Conservation (phyloP, 2,888 invertebrate species). For the Thymelicus acteon region DNA sequence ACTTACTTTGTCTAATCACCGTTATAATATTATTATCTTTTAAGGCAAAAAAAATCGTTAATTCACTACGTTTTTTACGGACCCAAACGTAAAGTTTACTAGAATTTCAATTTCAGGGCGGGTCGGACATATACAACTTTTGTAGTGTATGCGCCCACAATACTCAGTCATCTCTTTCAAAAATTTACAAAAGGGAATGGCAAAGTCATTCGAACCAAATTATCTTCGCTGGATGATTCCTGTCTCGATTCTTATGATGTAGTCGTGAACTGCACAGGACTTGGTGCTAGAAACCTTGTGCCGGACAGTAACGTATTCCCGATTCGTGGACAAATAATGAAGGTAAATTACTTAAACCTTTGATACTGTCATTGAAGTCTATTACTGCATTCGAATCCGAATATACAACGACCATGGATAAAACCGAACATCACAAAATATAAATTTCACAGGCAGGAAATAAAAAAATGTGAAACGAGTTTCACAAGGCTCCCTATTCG, state of each 20-base stretch:
- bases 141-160: conserved; percentile 86
- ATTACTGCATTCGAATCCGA: background rate
- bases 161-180: conserved; percentile 88
- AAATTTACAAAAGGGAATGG: conserved; percentile 87
- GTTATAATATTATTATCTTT: too few species aligned
- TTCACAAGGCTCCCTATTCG: background rate
- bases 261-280: conserved; percentile 92
- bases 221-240: conserved; percentile 63
- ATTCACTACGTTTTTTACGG: too few species aligned
- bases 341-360: conserved; percentile 63
- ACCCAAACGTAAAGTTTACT: too few species aligned
- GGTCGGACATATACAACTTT: conserved; percentile 88
- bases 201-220: conserved; percentile 65
- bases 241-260: conserved; percentile 86
- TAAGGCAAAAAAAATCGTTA: too few species aligned
- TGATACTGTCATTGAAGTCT: background rate
- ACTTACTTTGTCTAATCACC: too few species aligned
- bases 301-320: conserved; percentile 86
- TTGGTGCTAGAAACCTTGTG: conserved; percentile 86
- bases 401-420: too few species aligned
- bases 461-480: background rate
- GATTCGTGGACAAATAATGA: conserved; percentile 90
- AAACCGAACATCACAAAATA: background rate
- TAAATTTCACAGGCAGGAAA: background rate
- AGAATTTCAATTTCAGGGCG: conserved; percentile 64